Evolutionary conservation across 2,797 vertebrate genomes (phyloP), one percentile per base, ranked within the genome.

Genomic region (Lycodopsis pacificus): DNA sequence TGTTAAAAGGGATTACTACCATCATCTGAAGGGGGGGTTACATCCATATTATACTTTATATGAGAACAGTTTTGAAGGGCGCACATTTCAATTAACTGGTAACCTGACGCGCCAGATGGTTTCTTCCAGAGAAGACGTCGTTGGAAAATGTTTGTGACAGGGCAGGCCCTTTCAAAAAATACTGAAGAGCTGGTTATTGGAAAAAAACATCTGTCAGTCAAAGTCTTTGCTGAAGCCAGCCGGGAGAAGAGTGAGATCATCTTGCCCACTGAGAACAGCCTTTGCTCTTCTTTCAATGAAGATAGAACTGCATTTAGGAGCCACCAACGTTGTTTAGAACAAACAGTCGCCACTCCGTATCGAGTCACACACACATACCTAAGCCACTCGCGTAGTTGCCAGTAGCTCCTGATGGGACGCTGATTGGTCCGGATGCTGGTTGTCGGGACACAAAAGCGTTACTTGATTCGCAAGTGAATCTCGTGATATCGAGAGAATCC

Each of bases 1-100:
- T 82, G 79, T 65, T 84, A 44, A 73, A 77, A 73, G 62, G 58
- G 84, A 89, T 84, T 82, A 54, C 56, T 44, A 54, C 25, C 64
- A 72, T 80, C 72, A 79, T 86, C 38, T 49, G 46, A 54, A 7
- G 32, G 32, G 32, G 32, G 49, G 14, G 2, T 3, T 40, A 40
- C 38, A 6, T 6, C 48, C 7, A 25, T 57, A 36, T 22, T 27
- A 4, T 42, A 17, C 1, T 22, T 69, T 19, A 62, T 19, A 20
- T 58, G 32, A 22, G 42, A 44, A 49, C 12, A 46, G 25, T 40
- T 36, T 22, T 67, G 46, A 22, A 30, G 67, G 12, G n/a, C 5
- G 15, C 15, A 38, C 32, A 42, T 59, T 34, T 56, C 1, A 53
- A 57, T 69, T 65, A 58, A 59, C 38, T 36, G 34, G 15, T 19